These are phyloP conservation scores for Cylloceria caligata DNA, from an alignment of 2,888 invertebrate genomes.

Conservation along the genomic window DNA sequence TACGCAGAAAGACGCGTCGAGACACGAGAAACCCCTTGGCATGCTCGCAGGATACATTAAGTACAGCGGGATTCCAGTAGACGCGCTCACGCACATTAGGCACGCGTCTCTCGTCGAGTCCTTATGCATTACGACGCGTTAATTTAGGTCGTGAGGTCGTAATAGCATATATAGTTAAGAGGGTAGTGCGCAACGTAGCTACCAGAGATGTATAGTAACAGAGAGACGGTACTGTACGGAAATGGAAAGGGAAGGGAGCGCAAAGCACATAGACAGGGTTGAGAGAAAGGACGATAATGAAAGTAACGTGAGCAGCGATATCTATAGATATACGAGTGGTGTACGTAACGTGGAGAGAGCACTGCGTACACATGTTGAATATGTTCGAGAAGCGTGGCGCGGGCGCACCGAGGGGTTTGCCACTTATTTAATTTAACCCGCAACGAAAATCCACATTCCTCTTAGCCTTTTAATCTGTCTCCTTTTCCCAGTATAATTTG, in stretches of 20 bases:
- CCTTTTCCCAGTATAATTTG: conserved; percentile 60
- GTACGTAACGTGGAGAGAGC: conserved; percentile 21
- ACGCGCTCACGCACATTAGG: conserved; percentile 49
- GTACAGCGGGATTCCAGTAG: conserved; percentile 21
- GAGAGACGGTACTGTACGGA: conserved; percentile 27
- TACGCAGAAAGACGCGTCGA: conserved; percentile 17
- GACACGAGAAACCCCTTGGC: conserved; percentile 20
- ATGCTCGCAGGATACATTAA: neutral
- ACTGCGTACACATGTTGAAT: conserved; percentile 41
- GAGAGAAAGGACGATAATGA: conserved; percentile 58
- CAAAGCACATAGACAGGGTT: conserved; percentile 23
- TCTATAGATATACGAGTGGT: conserved; percentile 33
- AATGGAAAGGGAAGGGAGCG: conserved; percentile 38
- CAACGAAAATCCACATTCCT: conserved; percentile 66
- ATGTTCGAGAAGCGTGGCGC: conserved; percentile 29
- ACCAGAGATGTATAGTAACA: conserved; percentile 8
- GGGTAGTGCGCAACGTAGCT: conserved; percentile 4
- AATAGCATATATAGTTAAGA: conserved; percentile 35
- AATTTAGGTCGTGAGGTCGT: conserved; percentile 63
- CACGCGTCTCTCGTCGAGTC: conserved; percentile 56
- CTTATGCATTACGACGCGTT: conserved; percentile 56
- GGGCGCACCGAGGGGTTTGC: conserved; percentile 54
- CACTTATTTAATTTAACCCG: conserved; percentile 68
- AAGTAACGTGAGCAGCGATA: conserved; percentile 59
- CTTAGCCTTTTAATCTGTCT: conserved; percentile 64